Evolutionary conservation across 2,888 invertebrate genomes (phyloP).

Genomic region (Osmoderma eremita): DNA sequence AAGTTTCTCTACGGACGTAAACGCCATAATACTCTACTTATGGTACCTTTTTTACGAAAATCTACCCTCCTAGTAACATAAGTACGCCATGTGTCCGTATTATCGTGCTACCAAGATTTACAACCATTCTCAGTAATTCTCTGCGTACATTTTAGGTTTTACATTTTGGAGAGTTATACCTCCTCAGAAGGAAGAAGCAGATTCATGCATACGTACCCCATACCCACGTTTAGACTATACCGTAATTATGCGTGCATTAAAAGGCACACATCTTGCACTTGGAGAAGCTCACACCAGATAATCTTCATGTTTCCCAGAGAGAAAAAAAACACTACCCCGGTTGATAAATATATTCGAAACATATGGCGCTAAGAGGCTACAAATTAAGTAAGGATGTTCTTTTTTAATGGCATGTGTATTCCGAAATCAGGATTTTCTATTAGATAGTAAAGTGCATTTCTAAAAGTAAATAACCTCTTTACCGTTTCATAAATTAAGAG

Average conservation of each 20-base stretch:
- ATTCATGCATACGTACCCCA: background rate
- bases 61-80: background rate
- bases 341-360: background rate
- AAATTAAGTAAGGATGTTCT: too few species aligned
- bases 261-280: background rate
- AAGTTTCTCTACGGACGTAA: too few species aligned
- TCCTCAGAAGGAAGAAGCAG: constrained; percentile 2
- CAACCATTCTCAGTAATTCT: constrained; percentile 24
- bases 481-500: too few species aligned
- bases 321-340: constrained; percentile 5
- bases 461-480: too few species aligned
- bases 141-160: constrained; percentile 32
- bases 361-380: background rate
- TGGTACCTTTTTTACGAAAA: background rate
- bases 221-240: background rate
- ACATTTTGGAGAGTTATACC: constrained; percentile 31
- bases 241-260: constrained; percentile 18
- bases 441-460: too few species aligned
- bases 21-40: too few species aligned
- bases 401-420: too few species aligned
- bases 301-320: constrained; percentile 19
- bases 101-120: constrained; percentile 32
- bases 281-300: background rate
- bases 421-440: too few species aligned
- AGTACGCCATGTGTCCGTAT: constrained; percentile 16